Base-by-base conservation (phyloP, 2,113 vertebrate species). In the Morone saxatilis region DNA sequence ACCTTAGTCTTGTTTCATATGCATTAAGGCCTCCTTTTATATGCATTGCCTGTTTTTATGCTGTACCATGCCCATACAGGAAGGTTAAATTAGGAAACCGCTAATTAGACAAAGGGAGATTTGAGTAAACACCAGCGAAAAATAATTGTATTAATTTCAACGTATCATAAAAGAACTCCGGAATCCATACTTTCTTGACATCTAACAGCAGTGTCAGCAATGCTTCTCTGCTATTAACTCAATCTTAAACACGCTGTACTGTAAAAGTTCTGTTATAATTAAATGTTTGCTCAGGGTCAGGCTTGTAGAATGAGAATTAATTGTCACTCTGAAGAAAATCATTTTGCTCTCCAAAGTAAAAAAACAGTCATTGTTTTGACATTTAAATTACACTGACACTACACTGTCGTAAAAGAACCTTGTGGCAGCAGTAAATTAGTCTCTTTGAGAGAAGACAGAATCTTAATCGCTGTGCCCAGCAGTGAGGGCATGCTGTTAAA, bases 351-450 rank as follows among this genome's bases (percentile, higher is more conserved):
- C 75, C 5, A 3, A n/a, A 79, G 53, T 66, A 48, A 85, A 86
- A 66, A 43, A 71, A 57, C 63, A 76, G 17, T 53, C 36, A 25
- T 86, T 83, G 85, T 90, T 88, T 83, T 83, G 73, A 81, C 75
- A 84, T 84, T 88, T 76, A 87, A 81, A 90, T 88, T 76, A 69
- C 66, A 25, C 62, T 74, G 85, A 87, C 71, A 60, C 65, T 20
- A 25, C 31, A 7, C 48, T 56, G 75, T 83, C 36, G 73, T 81
- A 11, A 71, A 89, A 76, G 51, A 48, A 86, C 62, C 78, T 70
- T 38, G 70, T 76, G 75, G 79, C 62, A 74, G 43, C 22, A 7
- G 59, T 80, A 86, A 92, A 88, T 87, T 57, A 83, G 67, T 87
- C 38, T 80, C 84, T 85, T 70, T 82, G 89, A 88, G 25, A 57